Base-by-base conservation (phyloP, 2,113 vertebrate genomes). In the Leptodactylus fuscus region DNA sequence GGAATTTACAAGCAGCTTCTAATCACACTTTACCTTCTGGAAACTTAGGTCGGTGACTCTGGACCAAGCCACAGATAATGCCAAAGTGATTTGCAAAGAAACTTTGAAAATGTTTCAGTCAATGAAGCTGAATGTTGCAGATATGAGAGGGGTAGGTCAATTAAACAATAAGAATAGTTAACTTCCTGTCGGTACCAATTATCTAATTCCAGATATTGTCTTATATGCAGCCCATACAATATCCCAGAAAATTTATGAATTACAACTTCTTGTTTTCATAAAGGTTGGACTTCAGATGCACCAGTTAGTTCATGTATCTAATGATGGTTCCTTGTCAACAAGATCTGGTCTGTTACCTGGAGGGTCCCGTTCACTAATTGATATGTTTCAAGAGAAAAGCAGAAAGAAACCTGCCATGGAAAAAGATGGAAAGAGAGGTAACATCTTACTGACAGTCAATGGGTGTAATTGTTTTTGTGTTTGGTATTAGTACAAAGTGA, bases 271-370 rank as follows among this genome's bases (percentile, higher is more conserved):
- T 58, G 10, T 87, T 41, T 65, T 87, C 92, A 88, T 75, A 71
- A n/a, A 96, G 95, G 94, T 95, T 87, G 98, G 98, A 83, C 96
- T 99, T 91, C 97, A 97, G 74, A 94, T 99, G 75, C 96, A 98
- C 79, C 96, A 97, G 69, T 92, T 99, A 79, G 92, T 96, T 87
- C 93, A 88, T 86, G 89, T 90, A 53, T 82, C 85, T 15, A 90
- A 91, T 0, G 51, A 92, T 13, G 77, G 89, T 70, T 74, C 88
- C 5, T 90, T 90, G 2, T 0, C 89, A 2, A 62, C 90, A 8
- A 92, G 91, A 1, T 89, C 92, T 69, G 82, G 90, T 77, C 91
- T 88, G 69, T 82, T 92, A 60, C 86, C 92, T 82, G 89, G 91
- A 51, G 90, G 92, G 74, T 90, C 93, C 0, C 95, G 94, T 88